Evolutionary conservation across 2,888 invertebrate genomes (phyloP), one percentile per base, ranked within the genome.

Genomic region (Strigamia transsilvanica): DNA sequence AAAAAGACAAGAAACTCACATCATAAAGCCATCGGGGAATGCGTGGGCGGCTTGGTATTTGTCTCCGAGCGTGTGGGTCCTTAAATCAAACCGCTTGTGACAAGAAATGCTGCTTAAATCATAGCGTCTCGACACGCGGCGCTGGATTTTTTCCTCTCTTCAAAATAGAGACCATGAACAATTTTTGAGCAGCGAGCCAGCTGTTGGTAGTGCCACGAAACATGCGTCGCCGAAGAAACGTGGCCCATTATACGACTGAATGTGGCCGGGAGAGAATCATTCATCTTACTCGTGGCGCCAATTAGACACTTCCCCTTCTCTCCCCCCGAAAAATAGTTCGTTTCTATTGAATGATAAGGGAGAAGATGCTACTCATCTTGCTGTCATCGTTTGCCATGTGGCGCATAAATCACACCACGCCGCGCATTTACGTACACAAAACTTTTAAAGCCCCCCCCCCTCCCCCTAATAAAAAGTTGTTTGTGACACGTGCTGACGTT

Each of bases 11-110:
- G 56, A n/a, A 56, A 56, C 56, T 56, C 56, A 21, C 56, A 56
- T 56, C 56, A 56, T 18, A 56, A 56, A 56, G 18, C 56, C 56
- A 56, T 56, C 18, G 56, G 56, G 56, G 56, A 56, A 56, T 56
- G 56, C 56, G 56, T 56, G 56, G 56, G 56, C 56, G 56, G 56
- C n/a, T 56, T 56, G 56, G 56, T 56, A 56, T 56, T 56, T 56
- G 56, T 56, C 56, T 18, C 56, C 56, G 56, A 18, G 56, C 56
- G 18, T 56, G 56, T 56, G 56, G 56, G 18, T n/a, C 56, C 56
- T 56, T 56, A 56, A 56, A 56, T 56, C 56, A 56, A 56, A 56
- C 56, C 56, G 18, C 56, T 21, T 18, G 18, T 56, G 56, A 56
- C 56, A 56, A 56, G 56, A 56, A 56, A 56, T 18, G 56, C 56